These are phyloP conservation scores for Ischnus inquisitorius DNA, from an alignment of 2,888 invertebrate genomes.

Conservation along the genomic window DNA sequence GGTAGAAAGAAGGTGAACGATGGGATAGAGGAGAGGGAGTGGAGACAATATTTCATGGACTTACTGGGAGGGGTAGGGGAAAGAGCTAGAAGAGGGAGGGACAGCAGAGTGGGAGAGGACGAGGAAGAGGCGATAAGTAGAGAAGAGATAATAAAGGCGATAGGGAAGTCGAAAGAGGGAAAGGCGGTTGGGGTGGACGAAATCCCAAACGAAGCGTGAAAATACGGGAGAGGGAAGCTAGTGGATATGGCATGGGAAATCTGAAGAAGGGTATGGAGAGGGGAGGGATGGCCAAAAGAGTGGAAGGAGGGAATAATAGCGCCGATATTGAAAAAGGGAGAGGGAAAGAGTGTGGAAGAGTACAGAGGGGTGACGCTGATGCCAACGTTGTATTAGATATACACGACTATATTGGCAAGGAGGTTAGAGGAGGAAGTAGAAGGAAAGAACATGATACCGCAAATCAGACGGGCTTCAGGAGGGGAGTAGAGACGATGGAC, in stretches of 20 bases:
- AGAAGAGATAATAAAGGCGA: neutral
- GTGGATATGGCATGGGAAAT: neutral
- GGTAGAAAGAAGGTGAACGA: constrained; percentile 11
- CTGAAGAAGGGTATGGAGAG: constrained; percentile 11
- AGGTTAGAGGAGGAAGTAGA: constrained; percentile 36
- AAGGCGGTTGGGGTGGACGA: neutral
- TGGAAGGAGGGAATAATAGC: constrained; percentile 1
- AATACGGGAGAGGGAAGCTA: neutral
- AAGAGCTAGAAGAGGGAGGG: neutral
- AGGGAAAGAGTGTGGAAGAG: constrained; percentile 14
- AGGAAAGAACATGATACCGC: neutral
- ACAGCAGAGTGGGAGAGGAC: neutral
- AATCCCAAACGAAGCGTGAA: constrained; percentile 1
- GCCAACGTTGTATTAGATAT: neutral
- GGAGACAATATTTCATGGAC: constrained; percentile 29
- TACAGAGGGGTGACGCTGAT: neutral
- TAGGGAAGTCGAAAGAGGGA: neutral
- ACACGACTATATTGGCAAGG: constrained; percentile 10
- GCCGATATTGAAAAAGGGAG: constrained; percentile 43
- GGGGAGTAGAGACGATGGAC: constrained; percentile 4
- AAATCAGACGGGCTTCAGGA: constrained; percentile 19
- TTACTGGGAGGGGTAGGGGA: constrained; percentile 9
- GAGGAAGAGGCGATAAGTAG: neutral
- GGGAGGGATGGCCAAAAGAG: constrained; percentile 7
- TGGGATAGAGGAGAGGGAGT: neutral